These are phyloP conservation scores for Progne subis DNA, from an alignment of 2,113 vertebrate genomes.

Conservation along the genomic window DNA sequence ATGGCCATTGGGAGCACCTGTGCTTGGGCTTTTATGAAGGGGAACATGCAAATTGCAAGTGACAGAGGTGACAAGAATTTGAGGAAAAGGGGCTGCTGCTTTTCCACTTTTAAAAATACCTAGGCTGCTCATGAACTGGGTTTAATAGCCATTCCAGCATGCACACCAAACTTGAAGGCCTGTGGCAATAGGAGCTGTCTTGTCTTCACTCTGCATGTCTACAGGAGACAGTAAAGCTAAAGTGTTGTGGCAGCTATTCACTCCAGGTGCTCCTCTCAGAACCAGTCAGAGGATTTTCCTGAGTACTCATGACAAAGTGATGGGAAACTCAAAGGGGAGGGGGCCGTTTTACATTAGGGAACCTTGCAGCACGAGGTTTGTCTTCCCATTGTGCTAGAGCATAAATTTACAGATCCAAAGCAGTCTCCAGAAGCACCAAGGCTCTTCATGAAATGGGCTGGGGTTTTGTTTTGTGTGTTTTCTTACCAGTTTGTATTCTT, in stretches of 20 bases:
- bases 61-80: neutral
- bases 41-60: neutral
- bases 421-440: neutral
- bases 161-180: constrained; percentile 23
- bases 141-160: constrained; percentile 40
- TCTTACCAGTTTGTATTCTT: constrained; percentile 28
- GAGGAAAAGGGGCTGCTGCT: constrained; percentile 8
- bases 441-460: neutral
- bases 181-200: constrained; percentile 26
- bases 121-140: neutral
- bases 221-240: neutral
- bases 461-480: neutral
- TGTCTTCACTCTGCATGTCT: neutral
- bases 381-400: neutral
- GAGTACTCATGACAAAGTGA: neutral
- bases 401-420: constrained; percentile 46
- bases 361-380: neutral
- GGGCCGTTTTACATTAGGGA: neutral
- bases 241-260: neutral
- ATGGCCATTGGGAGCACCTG: neutral
- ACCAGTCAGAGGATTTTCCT: neutral
- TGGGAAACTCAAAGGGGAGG: neutral
- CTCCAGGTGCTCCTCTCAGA: neutral
- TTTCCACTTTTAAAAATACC: neutral
- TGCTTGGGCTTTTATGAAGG: neutral